Evolutionary conservation across 2,888 invertebrate genomes (phyloP).

Genomic region (Galeopsomyia nigrocyanea): DNA sequence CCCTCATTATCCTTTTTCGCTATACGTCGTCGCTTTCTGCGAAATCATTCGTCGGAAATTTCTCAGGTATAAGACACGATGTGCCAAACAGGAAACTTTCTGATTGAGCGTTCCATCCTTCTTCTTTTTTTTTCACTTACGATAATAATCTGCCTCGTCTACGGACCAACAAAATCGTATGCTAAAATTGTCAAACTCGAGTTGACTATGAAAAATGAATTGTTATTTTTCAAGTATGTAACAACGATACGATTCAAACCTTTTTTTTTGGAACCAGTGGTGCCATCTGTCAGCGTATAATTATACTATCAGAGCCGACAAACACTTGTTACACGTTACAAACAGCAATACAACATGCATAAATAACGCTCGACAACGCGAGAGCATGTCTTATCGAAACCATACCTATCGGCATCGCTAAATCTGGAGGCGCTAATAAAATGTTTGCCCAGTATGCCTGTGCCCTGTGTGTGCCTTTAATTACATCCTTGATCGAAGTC

Average conservation of each 20-base stretch:
- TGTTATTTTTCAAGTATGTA: too few relatives aligned
- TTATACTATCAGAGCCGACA: neutral
- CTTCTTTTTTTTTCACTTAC: too few relatives aligned
- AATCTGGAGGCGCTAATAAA: conserved; percentile 2
- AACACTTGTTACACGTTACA: conserved; percentile 30
- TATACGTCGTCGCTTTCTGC: neutral
- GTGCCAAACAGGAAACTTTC: too few relatives aligned
- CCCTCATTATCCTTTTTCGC: neutral
- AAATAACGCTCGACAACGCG: too few relatives aligned
- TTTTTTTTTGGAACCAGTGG: neutral
- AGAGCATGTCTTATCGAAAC: neutral
- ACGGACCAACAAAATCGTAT: too few relatives aligned
- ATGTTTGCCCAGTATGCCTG: conserved; percentile 8
- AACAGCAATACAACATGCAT: too few relatives aligned
- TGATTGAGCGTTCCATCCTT: too few relatives aligned
- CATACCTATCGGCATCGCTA: neutral
- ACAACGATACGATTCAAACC: too few relatives aligned
- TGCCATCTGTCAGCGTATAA: conserved; percentile 10
- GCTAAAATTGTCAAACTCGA: too few relatives aligned
- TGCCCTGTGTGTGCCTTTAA: conserved; percentile 24
- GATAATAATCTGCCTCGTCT: too few relatives aligned
- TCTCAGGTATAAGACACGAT: too few relatives aligned
- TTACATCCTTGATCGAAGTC: conserved; percentile 25
- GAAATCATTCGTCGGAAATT: conserved; percentile 7
- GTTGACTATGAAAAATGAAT: too few relatives aligned